Evolutionary conservation across 2,888 invertebrate genomes (phyloP).

Genomic region (Disparrhopalites patrizii): DNA sequence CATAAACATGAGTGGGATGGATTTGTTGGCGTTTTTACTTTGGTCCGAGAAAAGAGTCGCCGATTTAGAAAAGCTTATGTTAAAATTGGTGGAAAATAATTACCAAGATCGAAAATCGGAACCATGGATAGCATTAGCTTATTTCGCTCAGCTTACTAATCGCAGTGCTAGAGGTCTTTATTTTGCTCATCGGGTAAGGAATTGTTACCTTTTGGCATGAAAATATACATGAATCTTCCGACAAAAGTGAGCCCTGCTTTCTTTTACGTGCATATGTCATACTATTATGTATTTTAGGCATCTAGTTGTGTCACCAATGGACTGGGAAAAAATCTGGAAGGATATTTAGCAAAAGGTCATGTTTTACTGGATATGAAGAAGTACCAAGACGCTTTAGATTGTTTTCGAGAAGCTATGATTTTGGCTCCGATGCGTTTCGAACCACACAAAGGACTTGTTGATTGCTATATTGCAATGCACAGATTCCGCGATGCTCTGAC

Average conservation of each 20-base stretch:
- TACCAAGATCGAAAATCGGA: constrained; percentile 55
- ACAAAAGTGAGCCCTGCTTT: too few species aligned
- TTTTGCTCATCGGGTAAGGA: constrained; percentile 65
- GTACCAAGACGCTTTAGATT: constrained; percentile 62
- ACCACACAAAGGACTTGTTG: constrained; percentile 71
- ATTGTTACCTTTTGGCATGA: not conserved
- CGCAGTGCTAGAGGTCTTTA: constrained; percentile 66
- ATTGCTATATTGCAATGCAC: constrained; percentile 66
- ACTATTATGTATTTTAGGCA: constrained; percentile 30
- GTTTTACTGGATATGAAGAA: constrained; percentile 64
- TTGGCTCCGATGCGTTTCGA: constrained; percentile 65
- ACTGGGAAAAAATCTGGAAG: constrained; percentile 57
- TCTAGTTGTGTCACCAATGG: constrained; percentile 30
- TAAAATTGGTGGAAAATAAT: constrained; percentile 47
- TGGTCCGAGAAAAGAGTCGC: constrained; percentile 54
- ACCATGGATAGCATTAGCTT: constrained; percentile 73
- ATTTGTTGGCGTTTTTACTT: constrained; percentile 58
- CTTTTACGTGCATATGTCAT: constrained; percentile 5
- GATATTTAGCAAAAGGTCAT: constrained; percentile 67
- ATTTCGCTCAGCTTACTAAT: constrained; percentile 62
- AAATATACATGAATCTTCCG: not conserved
- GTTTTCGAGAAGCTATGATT: constrained; percentile 64
- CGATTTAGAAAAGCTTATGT: constrained; percentile 63
- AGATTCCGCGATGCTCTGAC: constrained; percentile 68
- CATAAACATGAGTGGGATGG: constrained; percentile 60